Evolutionary conservation across 2,113 vertebrate genomes (phyloP), one percentile per base, ranked within the genome.

Genomic region (Pyxicephalus adspersus): DNA sequence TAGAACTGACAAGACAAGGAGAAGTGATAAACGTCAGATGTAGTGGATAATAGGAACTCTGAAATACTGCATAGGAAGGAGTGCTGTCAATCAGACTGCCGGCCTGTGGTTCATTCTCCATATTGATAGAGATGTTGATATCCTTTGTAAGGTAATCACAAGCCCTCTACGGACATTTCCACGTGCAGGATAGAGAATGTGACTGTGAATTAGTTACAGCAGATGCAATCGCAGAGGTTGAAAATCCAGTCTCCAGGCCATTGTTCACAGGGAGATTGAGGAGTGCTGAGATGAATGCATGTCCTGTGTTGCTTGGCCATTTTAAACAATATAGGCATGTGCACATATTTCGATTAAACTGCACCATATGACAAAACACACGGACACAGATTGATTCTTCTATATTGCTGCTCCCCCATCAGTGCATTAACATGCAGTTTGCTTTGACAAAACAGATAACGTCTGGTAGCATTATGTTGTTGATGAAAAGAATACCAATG

Each of bases 401-500:
- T 57, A 45, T 51, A 72, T 25, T 54, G 22, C 68, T 54, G 68
- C 22, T 26, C 38, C 28, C 50, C 72, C 79, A n/a, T 61, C 55
- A 45, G 65, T 81, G 65, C 70, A 73, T 74, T 81, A 74, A 74
- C 70, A 81, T 81, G 63, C 60, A 81, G 70, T 74, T 81, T 64
- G 73, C 61, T 61, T 73, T 81, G 70, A 71, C 67, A 74, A 74
- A 81, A 74, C 52, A 65, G 70, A 81, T 74, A 73, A 73, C 45
- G 70, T 74, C 61, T 74, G 61, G 68, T 57, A 31, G 52, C 64
- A 68, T 65, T 74, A 81, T 81, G 60, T 67, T 45, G 79, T 74
- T 81, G 68, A 74, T 74, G 64, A 75, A 75, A 81, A 60, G 28
- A 75, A 65, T 72, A 80, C 55, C 74, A 75, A 82, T 75, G 80